These are phyloP conservation scores for Teleogryllus oceanicus DNA, from an alignment of 2,888 invertebrate species.

Conservation along the genomic window DNA sequence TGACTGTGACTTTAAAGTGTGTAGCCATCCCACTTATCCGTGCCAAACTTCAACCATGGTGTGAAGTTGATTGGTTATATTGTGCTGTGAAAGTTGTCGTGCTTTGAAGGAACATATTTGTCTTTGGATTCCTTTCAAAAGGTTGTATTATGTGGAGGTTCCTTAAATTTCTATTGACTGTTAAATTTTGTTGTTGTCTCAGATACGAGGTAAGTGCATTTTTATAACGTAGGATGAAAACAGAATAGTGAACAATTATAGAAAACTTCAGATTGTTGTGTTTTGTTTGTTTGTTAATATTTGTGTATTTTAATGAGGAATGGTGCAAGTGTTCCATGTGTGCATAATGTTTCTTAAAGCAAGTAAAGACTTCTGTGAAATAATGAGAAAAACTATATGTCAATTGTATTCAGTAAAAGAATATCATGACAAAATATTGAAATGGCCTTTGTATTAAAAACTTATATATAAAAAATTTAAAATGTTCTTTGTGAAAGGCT, in stretches of 20 bases:
- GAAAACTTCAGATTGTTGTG: neutral
- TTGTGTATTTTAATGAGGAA: neutral
- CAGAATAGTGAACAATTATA: neutral
- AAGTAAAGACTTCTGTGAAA: too few relatives aligned
- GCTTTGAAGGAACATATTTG: too few relatives aligned
- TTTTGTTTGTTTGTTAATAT: neutral
- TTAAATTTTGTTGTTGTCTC: neutral
- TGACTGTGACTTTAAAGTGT: slow-evolving; percentile 28
- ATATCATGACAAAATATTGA: too few relatives aligned
- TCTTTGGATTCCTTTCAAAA: too few relatives aligned
- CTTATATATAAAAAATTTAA: neutral
- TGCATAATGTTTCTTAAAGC: too few relatives aligned
- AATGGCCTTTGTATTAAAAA: neutral
- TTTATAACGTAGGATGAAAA: neutral
- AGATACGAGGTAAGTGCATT: neutral
- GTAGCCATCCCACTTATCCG: neutral
- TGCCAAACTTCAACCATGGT: too few relatives aligned
- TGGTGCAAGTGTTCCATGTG: neutral
- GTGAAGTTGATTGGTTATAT: too few relatives aligned
- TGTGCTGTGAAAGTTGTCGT: too few relatives aligned
- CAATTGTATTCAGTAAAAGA: too few relatives aligned
- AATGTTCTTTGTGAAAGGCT: neutral
- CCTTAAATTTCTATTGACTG: neutral
- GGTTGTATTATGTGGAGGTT: neutral
- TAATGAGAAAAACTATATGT: too few relatives aligned